Base-by-base conservation (phyloP, 2,113 vertebrate species). In the Microcebus lehilahytsara region DNA sequence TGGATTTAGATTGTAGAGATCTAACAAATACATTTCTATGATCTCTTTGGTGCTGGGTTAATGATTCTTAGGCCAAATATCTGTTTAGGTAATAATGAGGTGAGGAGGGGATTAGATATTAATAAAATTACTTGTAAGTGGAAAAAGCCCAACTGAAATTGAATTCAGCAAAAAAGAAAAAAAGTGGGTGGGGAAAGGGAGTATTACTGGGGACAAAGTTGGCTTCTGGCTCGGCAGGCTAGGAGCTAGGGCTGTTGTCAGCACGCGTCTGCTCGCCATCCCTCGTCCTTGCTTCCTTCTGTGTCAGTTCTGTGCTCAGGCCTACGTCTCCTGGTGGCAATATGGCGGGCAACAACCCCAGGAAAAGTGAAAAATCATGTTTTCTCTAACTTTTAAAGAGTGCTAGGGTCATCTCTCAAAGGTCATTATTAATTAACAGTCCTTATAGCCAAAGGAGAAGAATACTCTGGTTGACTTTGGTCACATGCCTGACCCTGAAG, bases 31-130 rank as follows among this genome's bases (percentile, higher is more conserved):
- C 3, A 56, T 85, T 89, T 67, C 51, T 64, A 34, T 89, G 40
- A 78, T 86, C 42, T 72, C n/a, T 27, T 53, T 51, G 46, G 27
- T 51, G n/a, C 42, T 95, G 78, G 34, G 40, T 64, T 95, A 95
- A 37, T 90, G 69, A 90, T 87, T 64, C 27, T 4, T 40, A 91
- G 32, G 37, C 32, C 46, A 62, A 37, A 66, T 58, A 81, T 66
- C 12, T 96, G 17, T 84, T 92, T 71, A 90, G 75, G 69, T 87
- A n/a, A 27, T 93, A 79, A 66, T 19, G 17, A 17, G 42, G 56
- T 85, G 14, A 85, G 87, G 12, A 2, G 20, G 6, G 17, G 9
- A 86, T 84, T 30, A 64, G 58, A 60, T 56, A 56, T 56, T 56
- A 56, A 56, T 1, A 89, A 30, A 85, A 72, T 77, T 62, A 40